Evolutionary conservation across 2,113 vertebrate genomes (phyloP).

Genomic region (Atractosteus spatula): DNA sequence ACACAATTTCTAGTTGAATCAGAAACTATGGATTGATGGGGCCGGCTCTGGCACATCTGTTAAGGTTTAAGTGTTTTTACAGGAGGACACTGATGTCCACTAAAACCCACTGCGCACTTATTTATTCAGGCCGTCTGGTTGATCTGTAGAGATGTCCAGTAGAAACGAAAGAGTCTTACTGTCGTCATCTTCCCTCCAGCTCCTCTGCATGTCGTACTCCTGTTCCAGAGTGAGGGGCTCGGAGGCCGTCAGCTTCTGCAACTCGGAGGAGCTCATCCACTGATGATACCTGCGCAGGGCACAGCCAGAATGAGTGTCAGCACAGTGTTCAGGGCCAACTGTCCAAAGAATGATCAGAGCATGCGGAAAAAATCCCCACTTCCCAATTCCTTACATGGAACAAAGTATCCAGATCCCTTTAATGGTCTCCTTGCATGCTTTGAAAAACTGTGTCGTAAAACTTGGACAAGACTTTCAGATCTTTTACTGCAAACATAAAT

Average conservation of each 20-base stretch:
- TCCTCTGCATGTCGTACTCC: conserved; percentile 87
- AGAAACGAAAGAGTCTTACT: conserved; percentile 65
- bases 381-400: not conserved
- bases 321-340: not conserved
- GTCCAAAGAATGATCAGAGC: not conserved
- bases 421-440: not conserved
- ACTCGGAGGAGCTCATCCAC: conserved; percentile 90
- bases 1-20: too few relatives aligned
- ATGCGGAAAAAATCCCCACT: not conserved
- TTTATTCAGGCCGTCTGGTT: too few relatives aligned
- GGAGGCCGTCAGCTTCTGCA: conserved; percentile 85
- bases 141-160: too few relatives aligned
- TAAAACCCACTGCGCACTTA: too few relatives aligned
- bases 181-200: conserved; percentile 84
- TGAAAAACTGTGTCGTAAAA: not conserved
- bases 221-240: conserved; percentile 88
- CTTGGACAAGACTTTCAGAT: not conserved
- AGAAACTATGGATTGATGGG: too few relatives aligned
- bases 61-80: too few relatives aligned
- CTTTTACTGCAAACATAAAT: too few relatives aligned
- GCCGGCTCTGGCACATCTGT: too few relatives aligned
- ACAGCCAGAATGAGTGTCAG: not conserved
- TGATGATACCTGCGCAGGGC: conserved; percentile 77
- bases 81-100: too few relatives aligned
- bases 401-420: not conserved